Percentiles rank a stretch among this genome's conserved stretches.
phyloP scores from a whole-genome alignment of 2,797 vertebrate genomes.

The Syngnathus rostellatus region DNA sequence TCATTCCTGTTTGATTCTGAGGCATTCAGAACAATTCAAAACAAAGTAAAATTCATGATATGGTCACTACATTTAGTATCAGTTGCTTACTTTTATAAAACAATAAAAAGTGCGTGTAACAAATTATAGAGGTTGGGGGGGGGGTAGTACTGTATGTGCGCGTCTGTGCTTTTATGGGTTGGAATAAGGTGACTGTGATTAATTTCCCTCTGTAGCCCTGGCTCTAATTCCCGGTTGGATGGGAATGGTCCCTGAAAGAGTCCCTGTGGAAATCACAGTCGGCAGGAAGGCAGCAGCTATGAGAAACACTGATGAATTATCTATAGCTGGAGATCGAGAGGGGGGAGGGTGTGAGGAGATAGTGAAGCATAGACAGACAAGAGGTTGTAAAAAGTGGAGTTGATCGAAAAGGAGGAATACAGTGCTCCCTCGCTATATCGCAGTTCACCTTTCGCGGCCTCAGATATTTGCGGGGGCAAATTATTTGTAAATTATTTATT shows the following conservation, averaged over 20 bases:
- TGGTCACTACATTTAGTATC: background rate
- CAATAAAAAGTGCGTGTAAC: background rate
- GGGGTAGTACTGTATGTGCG: background rate
- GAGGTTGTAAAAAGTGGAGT: background rate
- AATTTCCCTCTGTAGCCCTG: slow-evolving; percentile 58
- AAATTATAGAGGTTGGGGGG: background rate
- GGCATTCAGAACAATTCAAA: background rate
- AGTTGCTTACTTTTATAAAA: background rate
- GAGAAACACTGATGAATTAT: slow-evolving; percentile 73
- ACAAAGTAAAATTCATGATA: background rate
- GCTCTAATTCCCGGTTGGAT: slow-evolving; percentile 63
- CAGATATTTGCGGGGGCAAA: no score
- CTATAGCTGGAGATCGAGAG: slow-evolving; percentile 38
- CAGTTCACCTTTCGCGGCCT: no score
- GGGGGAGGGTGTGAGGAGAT: slow-evolving; percentile 4
- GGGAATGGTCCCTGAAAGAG: slow-evolving; percentile 61
- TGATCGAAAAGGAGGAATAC: slow-evolving; percentile 1
- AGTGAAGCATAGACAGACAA: slow-evolving; percentile 11
- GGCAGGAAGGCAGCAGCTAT: slow-evolving; percentile 59
- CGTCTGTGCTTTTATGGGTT: slow-evolving; percentile 8
- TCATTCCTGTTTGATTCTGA: background rate
- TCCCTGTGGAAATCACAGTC: slow-evolving; percentile 72
- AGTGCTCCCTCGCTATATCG: no score
- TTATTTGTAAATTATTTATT: no score
- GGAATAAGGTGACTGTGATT: slow-evolving; percentile 62